These are phyloP conservation scores for Ciona savignyi DNA, from an alignment of 23 tunicate species.

Conservation along the genomic window DNA sequence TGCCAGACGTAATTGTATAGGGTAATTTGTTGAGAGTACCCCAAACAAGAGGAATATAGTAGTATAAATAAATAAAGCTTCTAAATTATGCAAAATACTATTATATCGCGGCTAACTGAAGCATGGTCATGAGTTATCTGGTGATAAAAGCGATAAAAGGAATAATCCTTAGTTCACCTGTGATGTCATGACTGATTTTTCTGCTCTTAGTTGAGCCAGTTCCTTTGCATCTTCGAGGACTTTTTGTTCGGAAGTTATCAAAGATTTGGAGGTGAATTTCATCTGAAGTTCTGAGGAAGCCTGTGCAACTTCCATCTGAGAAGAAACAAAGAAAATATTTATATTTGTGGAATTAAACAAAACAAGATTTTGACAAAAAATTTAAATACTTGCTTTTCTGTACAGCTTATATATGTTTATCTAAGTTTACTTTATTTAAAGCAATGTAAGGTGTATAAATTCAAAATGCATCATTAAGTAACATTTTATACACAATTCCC, in stretches of 20 bases:
- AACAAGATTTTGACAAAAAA: neutral
- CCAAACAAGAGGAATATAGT: too few relatives aligned
- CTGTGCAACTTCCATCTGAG: conserved; percentile 56
- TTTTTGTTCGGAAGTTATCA: conserved; percentile 27
- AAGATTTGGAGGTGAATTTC: conserved; percentile 41
- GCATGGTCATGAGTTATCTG: too few relatives aligned
- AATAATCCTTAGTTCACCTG: conserved; percentile 29
- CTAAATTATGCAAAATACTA: too few relatives aligned
- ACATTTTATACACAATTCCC: neutral
- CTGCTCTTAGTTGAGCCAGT: conserved; percentile 50
- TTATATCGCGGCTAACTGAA: too few relatives aligned
- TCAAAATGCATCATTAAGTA: neutral
- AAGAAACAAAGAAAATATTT: neutral
- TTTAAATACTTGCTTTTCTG: neutral
- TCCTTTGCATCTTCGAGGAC: conserved; percentile 27
- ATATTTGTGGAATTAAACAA: neutral
- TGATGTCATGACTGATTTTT: conserved; percentile 67
- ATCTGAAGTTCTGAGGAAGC: conserved; percentile 64
- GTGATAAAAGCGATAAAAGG: neutral
- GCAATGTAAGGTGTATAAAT: neutral
- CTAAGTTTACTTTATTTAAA: neutral
- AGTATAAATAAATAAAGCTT: too few relatives aligned
- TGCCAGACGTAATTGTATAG: too few relatives aligned
- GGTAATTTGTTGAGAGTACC: too few relatives aligned
- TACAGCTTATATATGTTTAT: neutral